Conservation (phyloP, 1,140 invertebrate species). For the Latrodectus geometricus region DNA sequence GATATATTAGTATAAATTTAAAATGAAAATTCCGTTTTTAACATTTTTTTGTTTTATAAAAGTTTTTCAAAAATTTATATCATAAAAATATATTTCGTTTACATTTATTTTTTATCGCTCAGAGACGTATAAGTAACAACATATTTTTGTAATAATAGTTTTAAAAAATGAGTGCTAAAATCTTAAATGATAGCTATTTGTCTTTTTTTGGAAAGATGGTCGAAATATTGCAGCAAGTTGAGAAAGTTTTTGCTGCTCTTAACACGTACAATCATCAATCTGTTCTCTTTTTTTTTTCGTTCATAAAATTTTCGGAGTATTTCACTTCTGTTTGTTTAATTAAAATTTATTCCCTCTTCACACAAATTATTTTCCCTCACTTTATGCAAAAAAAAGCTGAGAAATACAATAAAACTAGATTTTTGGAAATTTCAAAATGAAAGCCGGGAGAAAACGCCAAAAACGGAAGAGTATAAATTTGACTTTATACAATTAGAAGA, state of each 20-base stretch:
- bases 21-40: no score
- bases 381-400: not conserved
- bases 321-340: slow-evolving; percentile 45
- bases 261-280: slow-evolving; percentile 25
- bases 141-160: no score
- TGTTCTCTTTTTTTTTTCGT: slow-evolving; percentile 15
- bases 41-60: no score
- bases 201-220: no score
- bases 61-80: no score
- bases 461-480: slow-evolving; percentile 50
- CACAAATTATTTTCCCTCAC: not conserved
- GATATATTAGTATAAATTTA: no score
- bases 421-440: slow-evolving; percentile 7
- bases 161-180: no score
- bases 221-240: not conserved
- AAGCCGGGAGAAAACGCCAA: slow-evolving; percentile 1
- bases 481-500: slow-evolving; percentile 60
- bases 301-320: slow-evolving; percentile 11
- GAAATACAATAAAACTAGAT: not conserved
- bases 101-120: no score
- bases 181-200: no score
- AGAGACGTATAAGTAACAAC: no score
- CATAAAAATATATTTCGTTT: no score
- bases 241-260: not conserved
- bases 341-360: slow-evolving; percentile 52